These are phyloP conservation scores for Bimastos eiseni DNA, from an alignment of 2,888 invertebrate species.

Conservation along the genomic window DNA sequence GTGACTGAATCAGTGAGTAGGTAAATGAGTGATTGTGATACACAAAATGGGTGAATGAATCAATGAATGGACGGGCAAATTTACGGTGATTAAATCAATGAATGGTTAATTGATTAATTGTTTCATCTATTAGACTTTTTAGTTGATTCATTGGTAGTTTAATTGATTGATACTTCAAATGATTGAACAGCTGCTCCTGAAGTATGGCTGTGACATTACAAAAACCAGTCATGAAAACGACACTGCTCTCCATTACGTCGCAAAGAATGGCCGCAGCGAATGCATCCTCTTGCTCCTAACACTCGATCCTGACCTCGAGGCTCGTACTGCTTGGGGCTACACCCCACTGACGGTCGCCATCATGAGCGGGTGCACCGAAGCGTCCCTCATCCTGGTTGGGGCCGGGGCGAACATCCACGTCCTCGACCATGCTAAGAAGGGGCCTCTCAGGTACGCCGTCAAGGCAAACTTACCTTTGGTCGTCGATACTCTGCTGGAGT, in stretches of 20 bases:
- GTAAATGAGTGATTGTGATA: neutral
- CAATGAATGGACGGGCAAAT: too few species aligned
- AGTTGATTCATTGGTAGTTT: neutral
- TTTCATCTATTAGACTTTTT: too few species aligned
- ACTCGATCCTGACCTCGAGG: slow-evolving; percentile 32
- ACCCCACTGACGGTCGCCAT: slow-evolving; percentile 41
- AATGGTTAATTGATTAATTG: too few species aligned
- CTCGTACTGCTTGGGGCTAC: slow-evolving; percentile 31
- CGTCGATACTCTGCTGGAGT: slow-evolving; percentile 35
- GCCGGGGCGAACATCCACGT: slow-evolving; percentile 46
- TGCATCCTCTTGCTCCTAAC: slow-evolving; percentile 38
- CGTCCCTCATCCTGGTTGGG: slow-evolving; percentile 35
- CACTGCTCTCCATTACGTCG: slow-evolving; percentile 45
- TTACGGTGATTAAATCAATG: too few species aligned
- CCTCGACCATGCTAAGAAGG: slow-evolving; percentile 7
- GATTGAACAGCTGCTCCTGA: slow-evolving; percentile 32
- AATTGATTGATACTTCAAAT: neutral
- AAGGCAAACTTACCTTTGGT: slow-evolving; percentile 24
- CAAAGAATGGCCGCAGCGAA: slow-evolving; percentile 36
- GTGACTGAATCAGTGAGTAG: neutral
- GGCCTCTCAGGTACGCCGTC: slow-evolving; percentile 35
- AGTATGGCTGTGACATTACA: slow-evolving; percentile 32
- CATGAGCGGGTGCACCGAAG: slow-evolving; percentile 32
- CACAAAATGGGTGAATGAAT: neutral
- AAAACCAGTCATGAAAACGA: slow-evolving; percentile 38